Evolutionary conservation across 2,797 vertebrate genomes (phyloP), one percentile per base, ranked within the genome.

Genomic region (Chaetophractus vellerosus): DNA sequence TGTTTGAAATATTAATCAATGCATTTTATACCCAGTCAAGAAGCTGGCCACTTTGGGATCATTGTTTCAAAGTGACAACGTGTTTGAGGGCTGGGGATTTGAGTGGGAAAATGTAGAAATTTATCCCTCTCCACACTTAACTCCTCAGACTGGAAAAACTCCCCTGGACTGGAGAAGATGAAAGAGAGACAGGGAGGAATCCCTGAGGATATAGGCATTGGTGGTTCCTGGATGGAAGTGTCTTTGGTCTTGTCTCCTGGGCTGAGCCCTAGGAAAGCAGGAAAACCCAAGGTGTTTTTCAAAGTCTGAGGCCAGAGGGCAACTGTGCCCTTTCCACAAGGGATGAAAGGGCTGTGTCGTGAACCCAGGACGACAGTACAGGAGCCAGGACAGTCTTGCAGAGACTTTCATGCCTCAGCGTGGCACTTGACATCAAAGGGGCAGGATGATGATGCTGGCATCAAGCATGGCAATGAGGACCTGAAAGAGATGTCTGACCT

Each of bases 151-250:
- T 45, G 61, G 45, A 88, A 78, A 61, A 26, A 33, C 31, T 19
- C n/a, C 45, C 55, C 92, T n/a, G 24, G 18, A 36, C 74, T 55
- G 26, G 33, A 14, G 12, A 31, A 75, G 63, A 23, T 3, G 8
- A 24, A 28, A 61, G 12, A 33, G 28, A 50, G 9, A 3, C 1
- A 14, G 55, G 33, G 9, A 78, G 14, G 41, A 16, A 4, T 14
- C 14, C 50, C 7, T 1, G 14, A 41, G 26, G 33, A 1, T 1
- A 6, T 0, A 36, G 41, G 28, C 1, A 2, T 12, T 1, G 18
- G 12, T 21, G 36, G 36, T 61, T 64, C 12, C 45, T n/a, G 36
- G 31, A n/a, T 9, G 24, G 12, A 12, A 21, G 11, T 10, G 16
- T 61, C n/a, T 48, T 4, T 11, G 31, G 36, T 36, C 14, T 6